Conservation (phyloP, 2,888 invertebrate genomes). For the Drosophila lutescens region DNA sequence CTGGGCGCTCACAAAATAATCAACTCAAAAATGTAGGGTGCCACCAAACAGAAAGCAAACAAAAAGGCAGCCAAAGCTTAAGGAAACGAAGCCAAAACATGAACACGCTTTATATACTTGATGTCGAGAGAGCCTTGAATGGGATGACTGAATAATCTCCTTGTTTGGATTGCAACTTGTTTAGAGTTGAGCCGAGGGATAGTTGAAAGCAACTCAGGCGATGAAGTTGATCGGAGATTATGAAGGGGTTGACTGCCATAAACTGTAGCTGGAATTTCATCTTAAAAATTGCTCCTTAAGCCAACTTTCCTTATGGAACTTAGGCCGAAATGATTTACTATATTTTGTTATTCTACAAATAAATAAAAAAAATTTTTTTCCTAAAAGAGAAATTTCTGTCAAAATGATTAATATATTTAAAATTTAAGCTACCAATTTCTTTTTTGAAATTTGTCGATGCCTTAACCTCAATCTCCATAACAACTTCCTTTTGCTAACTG, state of each 20-base stretch:
- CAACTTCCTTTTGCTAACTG: conserved; percentile 27
- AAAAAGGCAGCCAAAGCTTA: conserved; percentile 24
- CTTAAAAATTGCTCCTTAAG: neutral
- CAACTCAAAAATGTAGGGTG: conserved; percentile 23
- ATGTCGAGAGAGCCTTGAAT: conserved; percentile 16
- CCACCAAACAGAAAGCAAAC: conserved; percentile 14
- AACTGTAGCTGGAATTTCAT: neutral
- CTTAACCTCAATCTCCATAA: neutral
- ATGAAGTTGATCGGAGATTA: conserved; percentile 3
- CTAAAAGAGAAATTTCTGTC: too few relatives aligned
- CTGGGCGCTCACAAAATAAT: conserved; percentile 34
- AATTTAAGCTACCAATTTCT: too few relatives aligned
- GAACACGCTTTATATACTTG: conserved; percentile 35
- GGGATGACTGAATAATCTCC: conserved; percentile 35
- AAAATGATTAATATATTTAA: too few relatives aligned
- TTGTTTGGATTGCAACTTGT: conserved; percentile 30
- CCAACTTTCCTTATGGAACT: neutral
- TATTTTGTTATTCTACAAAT: neutral
- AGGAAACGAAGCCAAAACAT: conserved; percentile 16
- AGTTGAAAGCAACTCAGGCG: conserved; percentile 4
- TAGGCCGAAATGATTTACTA: too few relatives aligned
- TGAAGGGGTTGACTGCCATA: neutral
- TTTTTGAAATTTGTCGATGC: neutral
- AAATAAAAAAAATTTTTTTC: neutral
- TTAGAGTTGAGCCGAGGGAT: conserved; percentile 13